Base-by-base conservation (phyloP, 2,113 vertebrate genomes). In the Sapayoa aenigma region DNA sequence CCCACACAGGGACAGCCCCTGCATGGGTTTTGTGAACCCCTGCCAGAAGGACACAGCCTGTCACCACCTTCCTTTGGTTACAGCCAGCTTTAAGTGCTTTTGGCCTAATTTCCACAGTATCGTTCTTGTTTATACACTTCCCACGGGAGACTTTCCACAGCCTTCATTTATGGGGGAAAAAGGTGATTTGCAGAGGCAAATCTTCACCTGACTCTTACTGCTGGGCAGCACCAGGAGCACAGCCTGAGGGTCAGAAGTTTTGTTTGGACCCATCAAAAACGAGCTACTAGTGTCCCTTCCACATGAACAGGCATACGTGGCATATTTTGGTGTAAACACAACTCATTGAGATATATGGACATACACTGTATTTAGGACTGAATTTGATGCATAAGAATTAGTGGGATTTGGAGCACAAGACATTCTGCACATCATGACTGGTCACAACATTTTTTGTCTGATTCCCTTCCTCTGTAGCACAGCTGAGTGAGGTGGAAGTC, bases 341-440 rank as follows among this genome's bases (percentile, higher is more conserved):
- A 4, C 39, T 59, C 44, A 24, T 52, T 4, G 9, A 65, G 41
- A 39, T 24, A 9, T 22, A 41, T 2, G 23, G 37, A 16, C 22
- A 39, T 3, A 12, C 6, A 9, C 42, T n/a, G 6, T 1, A 0
- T 52, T 79, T 42, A 23, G 23, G 41, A 14, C 33, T 78, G 39
- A 21, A 37, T 35, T 6, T 20, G 13, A 60, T 63, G 46, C 25
- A 46, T 4, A 17, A 46, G 10, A 23, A 25, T 42, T 14, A 66
- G 33, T 24, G 37, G 50, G 30, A 37, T 52, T 85, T 2, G 7
- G 65, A 55, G 33, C 65, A 52, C 12, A 47, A 33, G 18, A 22
- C 0, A 0, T 56, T 69, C 50, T 62, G 41, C 21, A 42, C 4
- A 0, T 22, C 33, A 12, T 4, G 46, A 84, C 23, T 5, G 9